Percentiles rank a stretch among this genome's conserved stretches.
Conservation (phyloP, 2,888 invertebrate genomes). For the Molorchus minor region DNA sequence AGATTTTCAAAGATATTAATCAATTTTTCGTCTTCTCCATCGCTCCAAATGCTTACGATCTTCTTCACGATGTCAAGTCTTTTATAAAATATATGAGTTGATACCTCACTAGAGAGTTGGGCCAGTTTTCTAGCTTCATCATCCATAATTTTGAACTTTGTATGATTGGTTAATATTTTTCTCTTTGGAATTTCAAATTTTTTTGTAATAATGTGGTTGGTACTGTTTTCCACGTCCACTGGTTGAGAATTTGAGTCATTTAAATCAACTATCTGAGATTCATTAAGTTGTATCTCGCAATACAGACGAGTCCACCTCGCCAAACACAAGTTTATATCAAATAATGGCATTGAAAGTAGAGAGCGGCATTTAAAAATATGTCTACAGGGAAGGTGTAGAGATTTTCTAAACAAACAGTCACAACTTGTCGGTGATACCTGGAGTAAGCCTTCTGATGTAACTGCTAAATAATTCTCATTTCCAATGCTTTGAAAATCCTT, state of each 20-base stretch:
- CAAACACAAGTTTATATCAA: slow-evolving; percentile 6
- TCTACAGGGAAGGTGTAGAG: slow-evolving; percentile 9
- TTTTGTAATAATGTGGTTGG: slow-evolving; percentile 4
- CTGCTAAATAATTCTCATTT: slow-evolving; percentile 11
- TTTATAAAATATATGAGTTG: slow-evolving; percentile 9
- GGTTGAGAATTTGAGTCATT: slow-evolving; percentile 2
- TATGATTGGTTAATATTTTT: slow-evolving; percentile 9
- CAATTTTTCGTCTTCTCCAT: background rate
- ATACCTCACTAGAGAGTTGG: slow-evolving; percentile 7
- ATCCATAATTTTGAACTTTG: slow-evolving; percentile 9
- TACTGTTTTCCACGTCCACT: slow-evolving; percentile 9
- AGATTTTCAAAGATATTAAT: background rate
- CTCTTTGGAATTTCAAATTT: background rate
- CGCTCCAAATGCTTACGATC: background rate
- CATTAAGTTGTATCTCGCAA: background rate
- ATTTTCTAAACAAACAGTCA: slow-evolving; percentile 13
- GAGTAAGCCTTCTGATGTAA: slow-evolving; percentile 11
- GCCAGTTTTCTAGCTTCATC: slow-evolving; percentile 10
- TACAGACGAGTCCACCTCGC: slow-evolving; percentile 7
- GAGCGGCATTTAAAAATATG: slow-evolving; percentile 16
- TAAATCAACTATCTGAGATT: background rate
- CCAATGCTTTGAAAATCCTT: slow-evolving; percentile 7
- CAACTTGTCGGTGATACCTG: slow-evolving; percentile 11
- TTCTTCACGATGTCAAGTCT: slow-evolving; percentile 2
- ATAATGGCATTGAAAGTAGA: slow-evolving; percentile 6